phyloP scores from a whole-genome alignment of 2,113 vertebrate species.

The Aythya baeri region DNA sequence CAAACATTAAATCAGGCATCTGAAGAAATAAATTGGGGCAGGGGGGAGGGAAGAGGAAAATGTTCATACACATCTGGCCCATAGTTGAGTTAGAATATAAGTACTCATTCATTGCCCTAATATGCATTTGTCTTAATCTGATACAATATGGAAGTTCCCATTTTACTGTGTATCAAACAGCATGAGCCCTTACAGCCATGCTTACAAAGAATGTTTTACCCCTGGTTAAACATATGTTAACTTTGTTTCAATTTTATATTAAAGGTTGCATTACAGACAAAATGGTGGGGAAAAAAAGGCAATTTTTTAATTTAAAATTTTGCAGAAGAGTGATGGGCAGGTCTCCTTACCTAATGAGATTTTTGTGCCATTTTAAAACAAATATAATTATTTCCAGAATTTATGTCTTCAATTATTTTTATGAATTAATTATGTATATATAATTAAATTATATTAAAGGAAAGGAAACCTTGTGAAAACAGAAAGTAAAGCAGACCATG shows the following conservation, averaged over 20 bases:
- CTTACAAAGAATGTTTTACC: background rate
- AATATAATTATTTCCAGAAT: conserved; percentile 1
- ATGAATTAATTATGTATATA: background rate
- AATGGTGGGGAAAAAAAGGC: background rate
- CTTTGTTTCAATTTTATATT: background rate
- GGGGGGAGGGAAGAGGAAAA: background rate
- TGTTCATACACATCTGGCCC: background rate
- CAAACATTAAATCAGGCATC: background rate
- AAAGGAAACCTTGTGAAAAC: background rate
- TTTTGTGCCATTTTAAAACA: background rate
- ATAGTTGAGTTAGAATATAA: background rate
- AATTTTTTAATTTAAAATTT: background rate
- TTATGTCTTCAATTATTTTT: background rate
- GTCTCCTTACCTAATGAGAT: background rate
- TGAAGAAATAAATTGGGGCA: background rate
- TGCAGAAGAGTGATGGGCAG: background rate
- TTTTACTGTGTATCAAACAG: background rate
- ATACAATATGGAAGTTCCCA: background rate
- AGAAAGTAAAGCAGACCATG: background rate
- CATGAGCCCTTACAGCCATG: background rate
- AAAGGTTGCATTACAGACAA: background rate
- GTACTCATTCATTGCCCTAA: background rate
- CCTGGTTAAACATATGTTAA: background rate
- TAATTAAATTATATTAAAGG: background rate
- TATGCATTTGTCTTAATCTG: background rate